Conservation (phyloP, 2,888 invertebrate genomes). For the Linnaemya vulpina region DNA sequence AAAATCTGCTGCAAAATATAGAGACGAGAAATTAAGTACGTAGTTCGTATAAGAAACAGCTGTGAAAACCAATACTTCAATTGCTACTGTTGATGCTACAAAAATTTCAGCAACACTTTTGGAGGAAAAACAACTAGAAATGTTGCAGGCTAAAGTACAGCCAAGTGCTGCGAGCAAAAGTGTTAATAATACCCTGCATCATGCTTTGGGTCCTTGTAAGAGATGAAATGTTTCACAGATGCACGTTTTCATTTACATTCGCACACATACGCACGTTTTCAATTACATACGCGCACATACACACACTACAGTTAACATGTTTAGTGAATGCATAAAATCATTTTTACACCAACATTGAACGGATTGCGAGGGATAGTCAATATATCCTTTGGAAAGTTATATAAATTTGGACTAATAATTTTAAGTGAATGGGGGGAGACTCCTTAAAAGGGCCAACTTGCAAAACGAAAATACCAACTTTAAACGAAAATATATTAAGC, state of each 20-base stretch:
- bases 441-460: too few species aligned
- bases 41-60: not conserved
- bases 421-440: too few species aligned
- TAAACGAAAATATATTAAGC: too few species aligned
- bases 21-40: conserved; percentile 28
- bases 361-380: not conserved
- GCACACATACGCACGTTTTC: not conserved
- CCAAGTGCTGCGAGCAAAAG: conserved; percentile 66
- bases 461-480: too few species aligned
- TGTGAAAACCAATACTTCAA: conserved; percentile 4
- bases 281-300: conserved; percentile 3
- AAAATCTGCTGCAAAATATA: too few species aligned
- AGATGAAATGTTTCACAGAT: conserved; percentile 35
- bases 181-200: conserved; percentile 82
- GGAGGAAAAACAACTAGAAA: conserved; percentile 43
- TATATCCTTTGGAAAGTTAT: not conserved
- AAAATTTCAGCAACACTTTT: conserved; percentile 33
- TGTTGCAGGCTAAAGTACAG: conserved; percentile 69
- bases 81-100: not conserved
- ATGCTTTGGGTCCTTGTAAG: conserved; percentile 83
- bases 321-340: not conserved
- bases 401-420: too few species aligned
- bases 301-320: not conserved
- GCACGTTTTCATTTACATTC: not conserved
- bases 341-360: not conserved